These are phyloP conservation scores for Temnothorax nylanderi DNA, from an alignment of 1,140 invertebrate genomes.

Conservation along the genomic window DNA sequence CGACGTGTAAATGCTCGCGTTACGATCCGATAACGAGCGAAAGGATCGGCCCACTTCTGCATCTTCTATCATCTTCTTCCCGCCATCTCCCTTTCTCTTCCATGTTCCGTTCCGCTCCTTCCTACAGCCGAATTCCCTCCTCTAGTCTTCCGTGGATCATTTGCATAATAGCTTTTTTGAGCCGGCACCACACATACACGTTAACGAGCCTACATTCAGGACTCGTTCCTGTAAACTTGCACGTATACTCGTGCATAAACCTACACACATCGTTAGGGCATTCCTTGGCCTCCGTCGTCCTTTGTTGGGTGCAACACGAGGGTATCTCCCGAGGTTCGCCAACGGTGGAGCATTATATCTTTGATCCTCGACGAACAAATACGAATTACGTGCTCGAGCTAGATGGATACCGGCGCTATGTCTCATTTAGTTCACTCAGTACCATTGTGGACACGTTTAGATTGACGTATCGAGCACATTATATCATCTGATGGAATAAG, in stretches of 20 bases:
- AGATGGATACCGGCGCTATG: background rate
- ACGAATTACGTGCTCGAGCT: conserved; percentile 35
- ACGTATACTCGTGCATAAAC: conserved; percentile 24
- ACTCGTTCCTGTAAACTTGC: conserved; percentile 54
- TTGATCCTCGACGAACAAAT: conserved; percentile 53
- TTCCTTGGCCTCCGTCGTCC: conserved; percentile 24
- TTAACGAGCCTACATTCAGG: conserved; percentile 78
- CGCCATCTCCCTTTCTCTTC: conserved; percentile 31
- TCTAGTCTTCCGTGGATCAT: conserved; percentile 79
- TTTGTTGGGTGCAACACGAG: conserved; percentile 42
- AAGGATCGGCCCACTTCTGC: conserved; percentile 65
- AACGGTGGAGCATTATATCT: conserved; percentile 12
- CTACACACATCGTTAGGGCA: background rate
- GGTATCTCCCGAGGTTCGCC: conserved; percentile 25
- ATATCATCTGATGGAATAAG: background rate
- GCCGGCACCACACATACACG: conserved; percentile 61
- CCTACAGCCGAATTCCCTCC: conserved; percentile 75
- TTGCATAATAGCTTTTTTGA: conserved; percentile 80
- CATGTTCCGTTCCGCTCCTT: conserved; percentile 30
- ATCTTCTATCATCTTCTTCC: conserved; percentile 20
- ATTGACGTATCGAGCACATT: conserved; percentile 33
- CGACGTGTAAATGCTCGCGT: conserved; percentile 81
- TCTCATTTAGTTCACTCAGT: conserved; percentile 35
- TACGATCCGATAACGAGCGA: conserved; percentile 80
- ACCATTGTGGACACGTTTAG: conserved; percentile 1